Percentiles rank a stretch among this genome's conserved stretches.
Evolutionary conservation across 2,797 vertebrate genomes (phyloP).

Genomic region (Alauda arvensis): DNA sequence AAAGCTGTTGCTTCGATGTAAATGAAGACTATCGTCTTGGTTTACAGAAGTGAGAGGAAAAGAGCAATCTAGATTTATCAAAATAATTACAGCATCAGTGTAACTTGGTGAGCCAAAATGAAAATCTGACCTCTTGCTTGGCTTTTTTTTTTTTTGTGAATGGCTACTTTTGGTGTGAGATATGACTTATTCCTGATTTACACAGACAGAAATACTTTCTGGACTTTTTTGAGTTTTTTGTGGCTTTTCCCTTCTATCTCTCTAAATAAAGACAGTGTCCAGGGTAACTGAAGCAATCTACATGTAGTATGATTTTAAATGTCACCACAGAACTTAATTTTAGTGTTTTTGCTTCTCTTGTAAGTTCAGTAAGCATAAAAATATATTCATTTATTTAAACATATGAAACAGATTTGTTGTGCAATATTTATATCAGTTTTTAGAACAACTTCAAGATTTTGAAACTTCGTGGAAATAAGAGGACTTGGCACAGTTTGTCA

Average conservation of each 20-base stretch:
- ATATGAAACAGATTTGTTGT: slow-evolving; percentile 28
- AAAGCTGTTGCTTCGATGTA: neutral
- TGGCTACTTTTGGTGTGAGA: neutral
- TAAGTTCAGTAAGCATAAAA: slow-evolving; percentile 14
- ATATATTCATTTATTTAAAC: slow-evolving; percentile 15
- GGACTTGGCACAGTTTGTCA: neutral
- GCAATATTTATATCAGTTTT: slow-evolving; percentile 40
- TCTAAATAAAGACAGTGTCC: neutral
- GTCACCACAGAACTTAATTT: neutral
- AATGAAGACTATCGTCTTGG: neutral
- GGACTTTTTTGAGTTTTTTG: neutral
- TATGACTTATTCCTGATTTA: neutral
- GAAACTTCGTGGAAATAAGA: slow-evolving; percentile 27
- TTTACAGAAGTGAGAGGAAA: slow-evolving; percentile 15
- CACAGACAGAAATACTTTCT: neutral
- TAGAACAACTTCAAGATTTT: slow-evolving; percentile 19
- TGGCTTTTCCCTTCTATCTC: neutral
- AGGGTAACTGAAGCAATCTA: neutral
- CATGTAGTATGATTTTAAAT: neutral
- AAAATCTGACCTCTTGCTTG: neutral
- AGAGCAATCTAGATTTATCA: neutral
- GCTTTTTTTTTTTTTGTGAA: neutral
- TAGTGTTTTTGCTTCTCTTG: neutral
- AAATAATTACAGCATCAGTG: neutral
- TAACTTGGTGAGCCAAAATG: slow-evolving; percentile 9